Conservation (phyloP, 2,888 invertebrate genomes). For the Cantharis rufa region DNA sequence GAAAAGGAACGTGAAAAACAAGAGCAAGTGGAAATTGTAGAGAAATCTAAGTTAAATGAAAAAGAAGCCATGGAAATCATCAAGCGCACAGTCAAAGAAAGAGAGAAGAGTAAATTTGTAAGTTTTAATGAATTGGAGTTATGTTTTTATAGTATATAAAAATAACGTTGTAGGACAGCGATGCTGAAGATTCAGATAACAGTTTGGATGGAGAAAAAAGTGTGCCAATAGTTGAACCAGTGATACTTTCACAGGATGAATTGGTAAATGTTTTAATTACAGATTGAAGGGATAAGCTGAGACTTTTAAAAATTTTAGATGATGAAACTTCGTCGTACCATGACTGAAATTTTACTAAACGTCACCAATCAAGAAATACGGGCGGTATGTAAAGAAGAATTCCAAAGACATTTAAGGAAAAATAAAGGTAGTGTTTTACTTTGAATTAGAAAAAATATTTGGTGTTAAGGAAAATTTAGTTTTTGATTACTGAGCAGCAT, state of each 20-base stretch:
- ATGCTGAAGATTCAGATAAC: conserved; percentile 59
- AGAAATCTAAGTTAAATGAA: conserved; percentile 60
- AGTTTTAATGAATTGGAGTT: conserved; percentile 43
- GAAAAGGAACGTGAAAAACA: conserved; percentile 75
- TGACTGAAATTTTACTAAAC: conserved; percentile 93
- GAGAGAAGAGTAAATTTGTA: conserved; percentile 67
- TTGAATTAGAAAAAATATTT: conserved; percentile 2
- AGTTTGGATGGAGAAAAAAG: conserved; percentile 55
- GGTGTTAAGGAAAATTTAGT: conserved; percentile 27
- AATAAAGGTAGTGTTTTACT: conserved; percentile 74
- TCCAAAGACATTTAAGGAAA: conserved; percentile 70
- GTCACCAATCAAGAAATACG: conserved; percentile 91
- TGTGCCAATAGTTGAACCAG: conserved; percentile 37
- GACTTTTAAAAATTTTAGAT: conserved; percentile 66
- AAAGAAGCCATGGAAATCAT: conserved; percentile 58
- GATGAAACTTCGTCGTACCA: conserved; percentile 81
- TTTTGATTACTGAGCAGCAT: conserved; percentile 18
- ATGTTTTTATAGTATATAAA: no score
- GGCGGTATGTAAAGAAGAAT: conserved; percentile 82
- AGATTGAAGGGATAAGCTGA: not conserved
- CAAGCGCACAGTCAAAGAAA: conserved; percentile 51
- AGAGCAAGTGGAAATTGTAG: conserved; percentile 61
- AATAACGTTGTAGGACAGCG: conserved; percentile 44
- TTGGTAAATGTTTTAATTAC: conserved; percentile 57
- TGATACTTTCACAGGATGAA: conserved; percentile 56